Base-by-base conservation (phyloP, 2,113 vertebrate species). In the Pardalotus punctatus region DNA sequence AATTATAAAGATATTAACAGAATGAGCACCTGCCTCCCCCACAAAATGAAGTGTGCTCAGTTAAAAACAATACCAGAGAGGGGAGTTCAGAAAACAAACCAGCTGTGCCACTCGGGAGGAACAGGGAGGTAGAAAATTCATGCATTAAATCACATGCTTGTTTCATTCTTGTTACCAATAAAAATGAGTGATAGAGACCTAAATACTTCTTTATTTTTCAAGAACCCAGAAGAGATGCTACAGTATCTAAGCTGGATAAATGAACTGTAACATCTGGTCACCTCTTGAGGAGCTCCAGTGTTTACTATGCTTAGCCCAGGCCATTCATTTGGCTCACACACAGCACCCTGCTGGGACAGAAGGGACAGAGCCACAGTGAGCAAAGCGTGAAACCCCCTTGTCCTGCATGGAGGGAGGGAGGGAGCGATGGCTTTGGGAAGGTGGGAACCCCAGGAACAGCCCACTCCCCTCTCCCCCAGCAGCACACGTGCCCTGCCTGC, bases 401-500 rank as follows among this genome's bases (percentile, higher is more conserved):
- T 64, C 38, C 74, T 42, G 60, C 33, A 24, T 2, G 6, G 12
- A 19, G 8, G 5, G 45, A 74, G 10, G 13, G 23, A 78, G 21
- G 0, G 1, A 53, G 50, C n/a, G n/a, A n/a, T n/a, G 43, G 43
- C 33, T 79, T 53, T 2, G 3, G 64, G 48, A 42, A 60, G 4
- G 38, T 33, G 45, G 6, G 3, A 47, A 12, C 6, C 11, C 45
- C 9, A 3, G 38, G 16, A 60, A 42, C 18, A 50, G 2, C 24
- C 21, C 1, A 5, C 25, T 90, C 3, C 19, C 9, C 27, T 24
- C 40, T 61, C 13, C 36, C 57, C 28, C 7, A 7, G 50, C 3
- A 1, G 0, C 4, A 11, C 19, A 8, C 2, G 0, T 3, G 3
- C 25, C 14, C 11, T 42, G 16, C 35, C 53, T 19, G n/a, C 36